Evolutionary conservation across 2,113 vertebrate genomes (phyloP).

Genomic region (Sylvietta virens): DNA sequence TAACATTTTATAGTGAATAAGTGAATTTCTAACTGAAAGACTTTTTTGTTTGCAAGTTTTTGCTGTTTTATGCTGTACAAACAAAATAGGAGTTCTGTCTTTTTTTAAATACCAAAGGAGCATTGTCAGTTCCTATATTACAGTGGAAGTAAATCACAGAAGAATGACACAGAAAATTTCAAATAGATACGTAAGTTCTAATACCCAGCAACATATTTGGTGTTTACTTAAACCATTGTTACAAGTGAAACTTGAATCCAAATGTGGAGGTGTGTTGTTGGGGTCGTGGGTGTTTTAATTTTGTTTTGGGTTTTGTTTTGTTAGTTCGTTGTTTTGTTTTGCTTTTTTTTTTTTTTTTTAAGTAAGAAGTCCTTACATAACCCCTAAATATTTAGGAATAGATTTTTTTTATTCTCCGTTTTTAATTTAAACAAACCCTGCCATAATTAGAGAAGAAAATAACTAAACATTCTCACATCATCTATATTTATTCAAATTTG

Average conservation of each 20-base stretch:
- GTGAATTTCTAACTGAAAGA: background rate
- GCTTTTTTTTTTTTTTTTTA: background rate
- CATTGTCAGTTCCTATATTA: background rate
- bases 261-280: background rate
- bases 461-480: background rate
- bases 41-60: background rate
- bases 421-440: background rate
- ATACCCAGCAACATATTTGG: background rate
- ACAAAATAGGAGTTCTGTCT: background rate
- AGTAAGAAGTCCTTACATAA: background rate
- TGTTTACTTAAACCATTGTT: background rate
- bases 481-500: background rate
- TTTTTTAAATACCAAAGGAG: background rate
- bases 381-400: background rate
- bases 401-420: background rate
- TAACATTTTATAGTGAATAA: background rate
- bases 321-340: background rate
- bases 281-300: background rate
- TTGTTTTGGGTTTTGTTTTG: background rate
- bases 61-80: background rate
- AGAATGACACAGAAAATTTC: background rate
- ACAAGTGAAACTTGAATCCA: background rate
- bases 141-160: background rate
- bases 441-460: background rate
- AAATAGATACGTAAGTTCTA: rapidly evolving